phyloP scores from a whole-genome alignment of 1,140 invertebrate genomes.

The Asobara japonica region DNA sequence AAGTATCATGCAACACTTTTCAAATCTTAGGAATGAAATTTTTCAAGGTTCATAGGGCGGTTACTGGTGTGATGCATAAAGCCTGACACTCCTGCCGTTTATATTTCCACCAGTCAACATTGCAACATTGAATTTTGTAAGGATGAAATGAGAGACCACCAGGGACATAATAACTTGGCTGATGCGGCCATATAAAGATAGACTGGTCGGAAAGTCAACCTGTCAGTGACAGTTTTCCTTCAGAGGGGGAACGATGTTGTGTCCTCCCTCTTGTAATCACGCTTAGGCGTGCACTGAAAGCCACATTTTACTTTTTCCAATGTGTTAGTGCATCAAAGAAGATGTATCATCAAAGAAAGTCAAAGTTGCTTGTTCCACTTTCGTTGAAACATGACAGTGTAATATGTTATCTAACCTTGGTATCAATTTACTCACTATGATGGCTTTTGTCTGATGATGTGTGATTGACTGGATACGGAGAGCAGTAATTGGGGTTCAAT shows the following conservation, averaged over 20 bases:
- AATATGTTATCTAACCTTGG: not conserved
- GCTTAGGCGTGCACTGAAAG: conserved; percentile 11
- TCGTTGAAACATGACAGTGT: not conserved
- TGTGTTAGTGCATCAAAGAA: conserved; percentile 14
- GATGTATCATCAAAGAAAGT: conserved; percentile 22
- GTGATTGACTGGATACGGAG: conserved; percentile 28
- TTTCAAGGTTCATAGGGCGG: no score
- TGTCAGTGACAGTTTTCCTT: conserved; percentile 55
- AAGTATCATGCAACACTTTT: no score
- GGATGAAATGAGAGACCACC: conserved; percentile 17
- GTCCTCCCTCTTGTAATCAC: conserved; percentile 27
- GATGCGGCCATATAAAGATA: conserved; percentile 52
- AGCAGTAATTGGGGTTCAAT: conserved; percentile 30
- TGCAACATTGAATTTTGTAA: not conserved
- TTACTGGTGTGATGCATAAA: no score
- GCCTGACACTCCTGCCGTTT: no score
- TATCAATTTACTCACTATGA: conserved; percentile 30
- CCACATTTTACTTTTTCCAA: not conserved
- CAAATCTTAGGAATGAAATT: no score
- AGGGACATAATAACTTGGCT: conserved; percentile 52
- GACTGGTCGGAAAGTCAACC: conserved; percentile 42
- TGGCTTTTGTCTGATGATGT: conserved; percentile 32
- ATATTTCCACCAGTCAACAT: no score
- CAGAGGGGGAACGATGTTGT: conserved; percentile 37
- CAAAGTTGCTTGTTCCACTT: not conserved